phyloP scores from a whole-genome alignment of 2,888 invertebrate genomes.

The Drosophila testacea region DNA sequence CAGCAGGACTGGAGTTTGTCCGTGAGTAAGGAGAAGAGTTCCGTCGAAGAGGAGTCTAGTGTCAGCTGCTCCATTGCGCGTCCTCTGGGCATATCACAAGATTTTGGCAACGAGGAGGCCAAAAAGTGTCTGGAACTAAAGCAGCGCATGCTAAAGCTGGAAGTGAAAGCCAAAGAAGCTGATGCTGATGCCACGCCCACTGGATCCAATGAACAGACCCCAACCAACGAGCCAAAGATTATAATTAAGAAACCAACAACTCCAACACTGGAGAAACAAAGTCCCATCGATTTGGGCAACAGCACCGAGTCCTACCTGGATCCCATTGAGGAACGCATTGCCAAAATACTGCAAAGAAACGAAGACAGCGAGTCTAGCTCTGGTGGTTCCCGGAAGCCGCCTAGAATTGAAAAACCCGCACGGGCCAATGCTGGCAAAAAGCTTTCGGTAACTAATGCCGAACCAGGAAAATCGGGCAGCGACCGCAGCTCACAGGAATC shows the following conservation, averaged over 20 bases:
- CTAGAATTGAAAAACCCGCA: constrained; percentile 85
- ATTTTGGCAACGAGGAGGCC: constrained; percentile 88
- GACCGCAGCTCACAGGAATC: constrained; percentile 86
- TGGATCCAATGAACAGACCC: constrained; percentile 85
- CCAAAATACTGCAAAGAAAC: constrained; percentile 84
- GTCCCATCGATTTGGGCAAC: constrained; percentile 88
- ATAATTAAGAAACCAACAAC: constrained; percentile 85
- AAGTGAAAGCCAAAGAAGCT: constrained; percentile 86
- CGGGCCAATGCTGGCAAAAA: constrained; percentile 83
- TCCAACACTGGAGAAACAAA: constrained; percentile 88
- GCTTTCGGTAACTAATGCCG: constrained; percentile 84
- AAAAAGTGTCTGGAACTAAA: constrained; percentile 86
- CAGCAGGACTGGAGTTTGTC: constrained; percentile 86
- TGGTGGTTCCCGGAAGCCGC: constrained; percentile 87
- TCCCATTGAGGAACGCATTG: constrained; percentile 85
- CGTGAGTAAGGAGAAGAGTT: constrained; percentile 87
- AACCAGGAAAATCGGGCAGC: constrained; percentile 83
- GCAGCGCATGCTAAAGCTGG: constrained; percentile 87
- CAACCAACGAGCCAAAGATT: constrained; percentile 78
- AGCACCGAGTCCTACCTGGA: constrained; percentile 86
- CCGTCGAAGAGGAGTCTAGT: constrained; percentile 90
- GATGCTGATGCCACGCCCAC: constrained; percentile 82
- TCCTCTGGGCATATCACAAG: constrained; percentile 92
- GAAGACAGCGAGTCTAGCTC: constrained; percentile 89
- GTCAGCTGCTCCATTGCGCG: constrained; percentile 92